Evolutionary conservation across 2,113 vertebrate genomes (phyloP).

Genomic region (Zosterops hypoxanthus): DNA sequence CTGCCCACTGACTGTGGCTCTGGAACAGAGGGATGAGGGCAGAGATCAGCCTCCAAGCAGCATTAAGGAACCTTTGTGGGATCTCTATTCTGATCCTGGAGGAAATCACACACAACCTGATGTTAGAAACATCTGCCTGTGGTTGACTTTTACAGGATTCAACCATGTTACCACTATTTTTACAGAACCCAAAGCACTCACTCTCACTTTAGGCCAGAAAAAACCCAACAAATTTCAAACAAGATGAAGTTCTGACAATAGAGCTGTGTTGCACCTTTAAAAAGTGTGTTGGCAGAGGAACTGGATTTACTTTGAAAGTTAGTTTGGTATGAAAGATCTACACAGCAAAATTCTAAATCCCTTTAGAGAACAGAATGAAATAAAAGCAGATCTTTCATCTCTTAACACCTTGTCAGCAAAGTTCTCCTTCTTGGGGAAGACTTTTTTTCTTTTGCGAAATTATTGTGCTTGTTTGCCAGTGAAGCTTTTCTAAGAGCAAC

Average conservation of each 20-base stretch:
- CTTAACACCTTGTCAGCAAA: constrained; percentile 64
- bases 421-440: constrained; percentile 56
- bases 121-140: neutral
- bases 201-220: neutral
- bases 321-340: constrained; percentile 22
- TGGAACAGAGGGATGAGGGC: neutral
- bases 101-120: neutral
- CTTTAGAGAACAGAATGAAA: constrained; percentile 59
- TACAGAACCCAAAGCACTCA: neutral
- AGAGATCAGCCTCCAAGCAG: neutral
- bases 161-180: neutral
- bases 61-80: neutral
- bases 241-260: neutral
- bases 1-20: neutral
- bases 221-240: neutral
- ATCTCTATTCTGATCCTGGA: neutral
- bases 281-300: constrained; percentile 4
- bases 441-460: constrained; percentile 21
- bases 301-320: constrained; percentile 22
- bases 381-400: constrained; percentile 56
- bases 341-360: constrained; percentile 59
- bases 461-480: constrained; percentile 61
- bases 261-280: constrained; percentile 14
- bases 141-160: neutral
- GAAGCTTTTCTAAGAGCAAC: constrained; percentile 60